Base-by-base conservation (phyloP, 2,797 vertebrate species). In the Benthosema pterotum region DNA sequence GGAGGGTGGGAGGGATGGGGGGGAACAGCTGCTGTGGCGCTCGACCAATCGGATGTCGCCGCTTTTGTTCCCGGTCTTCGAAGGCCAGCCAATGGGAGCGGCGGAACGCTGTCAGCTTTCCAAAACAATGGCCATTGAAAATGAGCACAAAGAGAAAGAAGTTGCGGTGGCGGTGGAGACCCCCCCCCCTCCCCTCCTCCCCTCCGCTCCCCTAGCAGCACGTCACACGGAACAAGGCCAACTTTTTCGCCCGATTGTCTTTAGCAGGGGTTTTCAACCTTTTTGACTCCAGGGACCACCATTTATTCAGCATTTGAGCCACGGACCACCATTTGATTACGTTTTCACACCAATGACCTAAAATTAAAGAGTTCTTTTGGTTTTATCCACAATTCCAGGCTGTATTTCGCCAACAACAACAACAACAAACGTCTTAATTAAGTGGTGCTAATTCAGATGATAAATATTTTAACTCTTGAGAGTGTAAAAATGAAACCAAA, bases 101-200 rank as follows among this genome's bases (percentile, higher is more conserved):
- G 50, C 19, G 55, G 57, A n/a, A 54, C 67, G 52, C 32, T 60
- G 25, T 56, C 56, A 75, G 62, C 55, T 65, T 81, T 43, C 62
- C 63, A 72, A 82, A 72, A 90, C 90, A 89, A 91, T 85, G 69
- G 71, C 74, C 80, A 82, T 80, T 84, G 72, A 75, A 75, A 75
- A 75, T 18, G 67, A 75, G 79, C 69, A 93, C 91, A 94, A 92
- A 92, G 84, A 82, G 51, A 94, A 92, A 92, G 84, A 82, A 52
- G 54, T 53, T 25, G 58, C 60, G 43, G 52, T 69, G 55, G 5
- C 45, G 12, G 45, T 46, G 45, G 6, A 1, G 5, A 2, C 32
- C 19, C 17, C 54, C 60, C 60, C 68, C 51, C 56, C 28, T 5
- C 22, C 22, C 8, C 32, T n/a, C 54, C 60, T 58, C 68, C 51